Evolutionary conservation across 2,113 vertebrate genomes (phyloP).

Genomic region (Nibea albiflora): DNA sequence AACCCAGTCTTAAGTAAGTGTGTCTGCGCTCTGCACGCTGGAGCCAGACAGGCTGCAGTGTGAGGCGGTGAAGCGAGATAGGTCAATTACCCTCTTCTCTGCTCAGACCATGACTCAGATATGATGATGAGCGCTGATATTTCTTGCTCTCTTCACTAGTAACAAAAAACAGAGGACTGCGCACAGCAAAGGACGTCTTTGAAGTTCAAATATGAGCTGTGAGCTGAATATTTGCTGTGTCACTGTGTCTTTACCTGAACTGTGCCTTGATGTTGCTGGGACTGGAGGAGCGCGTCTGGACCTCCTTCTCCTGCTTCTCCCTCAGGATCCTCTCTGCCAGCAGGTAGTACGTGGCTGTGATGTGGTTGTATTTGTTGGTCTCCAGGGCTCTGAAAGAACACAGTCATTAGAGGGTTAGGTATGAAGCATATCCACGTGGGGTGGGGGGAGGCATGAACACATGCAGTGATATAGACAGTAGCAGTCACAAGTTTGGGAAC

Average conservation of each 20-base stretch:
- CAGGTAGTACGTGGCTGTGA: slow-evolving; percentile 98
- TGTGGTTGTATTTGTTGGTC: slow-evolving; percentile 99
- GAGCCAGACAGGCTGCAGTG: slow-evolving; percentile 11
- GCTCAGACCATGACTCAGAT: slow-evolving; percentile 26
- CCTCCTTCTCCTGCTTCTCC: slow-evolving; percentile 98
- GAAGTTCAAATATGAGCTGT: neutral
- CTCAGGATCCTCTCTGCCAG: slow-evolving; percentile 95
- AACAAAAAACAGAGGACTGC: neutral
- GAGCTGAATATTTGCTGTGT: neutral
- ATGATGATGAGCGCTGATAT: slow-evolving; percentile 25
- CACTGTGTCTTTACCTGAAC: slow-evolving; percentile 87
- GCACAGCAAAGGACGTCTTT: neutral
- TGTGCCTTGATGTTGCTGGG: slow-evolving; percentile 98
- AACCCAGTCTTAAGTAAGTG: slow-evolving; percentile 8
- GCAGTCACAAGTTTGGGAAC: too few relatives aligned
- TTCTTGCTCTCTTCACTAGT: slow-evolving; percentile 20
- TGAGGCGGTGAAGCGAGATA: slow-evolving; percentile 20
- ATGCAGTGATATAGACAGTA: too few relatives aligned
- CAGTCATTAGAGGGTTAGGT: neutral
- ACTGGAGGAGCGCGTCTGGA: slow-evolving; percentile 94
- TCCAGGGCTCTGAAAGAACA: slow-evolving; percentile 90
- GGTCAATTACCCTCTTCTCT: slow-evolving; percentile 32
- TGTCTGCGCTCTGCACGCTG: slow-evolving; percentile 9
- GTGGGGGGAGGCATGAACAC: neutral
- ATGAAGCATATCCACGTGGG: neutral